A percentile compares a stretch with the other conserved stretches of the same genome.
Evolutionary conservation across 2,888 invertebrate genomes (phyloP).

Genomic region (Helicoverpa assulta): DNA sequence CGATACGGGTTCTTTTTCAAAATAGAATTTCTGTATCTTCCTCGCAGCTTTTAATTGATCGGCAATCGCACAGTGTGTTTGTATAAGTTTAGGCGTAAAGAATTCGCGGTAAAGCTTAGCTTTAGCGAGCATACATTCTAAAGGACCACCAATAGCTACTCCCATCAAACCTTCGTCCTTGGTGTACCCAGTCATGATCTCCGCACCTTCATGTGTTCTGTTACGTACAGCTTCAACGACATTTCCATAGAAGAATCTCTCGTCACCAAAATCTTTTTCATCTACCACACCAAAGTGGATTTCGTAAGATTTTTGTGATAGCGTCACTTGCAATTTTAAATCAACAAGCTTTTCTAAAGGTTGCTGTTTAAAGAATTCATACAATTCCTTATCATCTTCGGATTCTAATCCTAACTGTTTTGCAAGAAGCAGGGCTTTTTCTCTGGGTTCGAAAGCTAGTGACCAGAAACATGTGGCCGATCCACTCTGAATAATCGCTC

Average conservation of each 20-base stretch:
- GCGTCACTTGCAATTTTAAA: slow-evolving; percentile 59
- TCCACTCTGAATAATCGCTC: slow-evolving; percentile 93
- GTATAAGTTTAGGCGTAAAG: slow-evolving; percentile 70
- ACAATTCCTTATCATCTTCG: slow-evolving; percentile 73
- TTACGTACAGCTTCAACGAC: slow-evolving; percentile 76
- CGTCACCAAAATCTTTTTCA: slow-evolving; percentile 75
- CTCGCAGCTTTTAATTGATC: slow-evolving; percentile 72
- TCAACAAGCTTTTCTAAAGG: slow-evolving; percentile 69
- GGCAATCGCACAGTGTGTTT: slow-evolving; percentile 62
- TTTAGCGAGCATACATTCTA: slow-evolving; percentile 60
- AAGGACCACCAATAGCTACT: slow-evolving; percentile 34
- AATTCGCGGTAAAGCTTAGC: slow-evolving; percentile 70
- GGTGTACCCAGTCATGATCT: slow-evolving; percentile 93
- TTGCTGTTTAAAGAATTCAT: slow-evolving; percentile 73
- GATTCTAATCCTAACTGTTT: slow-evolving; percentile 74
- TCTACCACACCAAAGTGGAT: slow-evolving; percentile 65
- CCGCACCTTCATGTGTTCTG: slow-evolving; percentile 87
- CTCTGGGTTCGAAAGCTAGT: slow-evolving; percentile 83
- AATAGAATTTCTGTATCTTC: slow-evolving; percentile 71
- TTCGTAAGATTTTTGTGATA: slow-evolving; percentile 60
- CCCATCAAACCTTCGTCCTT: slow-evolving; percentile 91
- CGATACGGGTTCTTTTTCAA: slow-evolving; percentile 63
- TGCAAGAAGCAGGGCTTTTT: slow-evolving; percentile 77
- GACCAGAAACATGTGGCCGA: slow-evolving; percentile 90
- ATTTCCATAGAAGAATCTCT: slow-evolving; percentile 75